These are phyloP conservation scores for Mongoloraphidia duomilia DNA, from an alignment of 2,888 invertebrate species.

Conservation along the genomic window DNA sequence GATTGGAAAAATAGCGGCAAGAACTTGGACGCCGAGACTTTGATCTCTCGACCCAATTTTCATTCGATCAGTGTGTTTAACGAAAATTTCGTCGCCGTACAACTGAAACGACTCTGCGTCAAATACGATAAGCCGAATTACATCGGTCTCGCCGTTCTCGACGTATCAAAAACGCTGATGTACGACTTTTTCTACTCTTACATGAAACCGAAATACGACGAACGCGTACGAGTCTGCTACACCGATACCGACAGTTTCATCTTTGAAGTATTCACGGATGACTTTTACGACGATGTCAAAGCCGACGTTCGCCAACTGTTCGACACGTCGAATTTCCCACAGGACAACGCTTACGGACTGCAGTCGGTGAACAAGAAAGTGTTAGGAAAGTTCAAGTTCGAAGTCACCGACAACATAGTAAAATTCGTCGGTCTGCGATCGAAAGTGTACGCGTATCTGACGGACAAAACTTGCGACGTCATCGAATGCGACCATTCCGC, in stretches of 20 bases:
- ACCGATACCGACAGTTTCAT: slow-evolving; percentile 14
- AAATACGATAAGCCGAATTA: slow-evolving; percentile 20
- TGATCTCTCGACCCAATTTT: slow-evolving; percentile 20
- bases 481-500: too few species aligned
- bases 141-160: slow-evolving; percentile 19
- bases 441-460: slow-evolving; percentile 16
- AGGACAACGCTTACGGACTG: slow-evolving; percentile 15
- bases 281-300: slow-evolving; percentile 12
- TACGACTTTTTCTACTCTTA: slow-evolving; percentile 21
- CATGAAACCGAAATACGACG: slow-evolving; percentile 11
- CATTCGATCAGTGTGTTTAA: slow-evolving; percentile 20
- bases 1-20: slow-evolving; percentile 20
- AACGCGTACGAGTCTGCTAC: slow-evolving; percentile 13
- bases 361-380: slow-evolving; percentile 19
- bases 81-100: slow-evolving; percentile 21
- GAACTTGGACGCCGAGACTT: slow-evolving; percentile 15
- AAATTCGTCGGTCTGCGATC: slow-evolving; percentile 20
- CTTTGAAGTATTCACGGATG: slow-evolving; percentile 7
- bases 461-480: too few species aligned
- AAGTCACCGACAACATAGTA: slow-evolving; percentile 19
- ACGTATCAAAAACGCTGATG: slow-evolving; percentile 20
- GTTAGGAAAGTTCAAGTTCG: slow-evolving; percentile 22
- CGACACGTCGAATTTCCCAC: slow-evolving; percentile 17
- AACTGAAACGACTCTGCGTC: slow-evolving; percentile 14
- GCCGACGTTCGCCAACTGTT: slow-evolving; percentile 12